These are phyloP conservation scores for Pseudomyrmex sp. DNA, from an alignment of 1,140 invertebrate species.

Conservation along the genomic window DNA sequence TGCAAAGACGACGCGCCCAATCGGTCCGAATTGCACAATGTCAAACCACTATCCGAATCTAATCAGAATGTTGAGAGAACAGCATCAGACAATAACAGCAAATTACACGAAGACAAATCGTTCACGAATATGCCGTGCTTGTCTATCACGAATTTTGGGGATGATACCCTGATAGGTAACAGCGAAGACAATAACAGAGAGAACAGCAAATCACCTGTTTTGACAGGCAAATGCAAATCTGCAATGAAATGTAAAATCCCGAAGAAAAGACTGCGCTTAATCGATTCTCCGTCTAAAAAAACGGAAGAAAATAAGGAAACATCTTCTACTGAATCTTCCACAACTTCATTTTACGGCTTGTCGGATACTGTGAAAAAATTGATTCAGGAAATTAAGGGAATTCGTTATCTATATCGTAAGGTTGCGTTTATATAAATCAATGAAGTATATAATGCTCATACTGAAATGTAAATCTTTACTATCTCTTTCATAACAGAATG, in stretches of 20 bases:
- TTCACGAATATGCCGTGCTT: neutral
- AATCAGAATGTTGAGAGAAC: neutral
- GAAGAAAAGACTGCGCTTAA: constrained; percentile 45
- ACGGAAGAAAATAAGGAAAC: neutral
- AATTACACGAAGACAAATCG: neutral
- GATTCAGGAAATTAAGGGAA: constrained; percentile 89
- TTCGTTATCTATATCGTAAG: constrained; percentile 89
- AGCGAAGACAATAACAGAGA: neutral
- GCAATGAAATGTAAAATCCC: neutral
- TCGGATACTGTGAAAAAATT: constrained; percentile 88
- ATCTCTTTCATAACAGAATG: constrained; percentile 88
- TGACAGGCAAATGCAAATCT: constrained; percentile 6
- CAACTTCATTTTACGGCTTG: constrained; percentile 89
- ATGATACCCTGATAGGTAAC: neutral
- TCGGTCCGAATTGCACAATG: neutral
- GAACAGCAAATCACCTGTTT: neutral
- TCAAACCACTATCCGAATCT: neutral
- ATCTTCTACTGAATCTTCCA: neutral
- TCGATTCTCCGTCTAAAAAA: neutral
- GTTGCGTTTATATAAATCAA: constrained; percentile 44
- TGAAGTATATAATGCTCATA: constrained; percentile 31
- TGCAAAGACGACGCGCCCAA: neutral
- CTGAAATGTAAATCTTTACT: constrained; percentile 28
- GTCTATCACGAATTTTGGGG: constrained; percentile 21
- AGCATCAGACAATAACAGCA: neutral